phyloP scores from a whole-genome alignment of 2,888 invertebrate genomes.

The Latrodectus elegans region DNA sequence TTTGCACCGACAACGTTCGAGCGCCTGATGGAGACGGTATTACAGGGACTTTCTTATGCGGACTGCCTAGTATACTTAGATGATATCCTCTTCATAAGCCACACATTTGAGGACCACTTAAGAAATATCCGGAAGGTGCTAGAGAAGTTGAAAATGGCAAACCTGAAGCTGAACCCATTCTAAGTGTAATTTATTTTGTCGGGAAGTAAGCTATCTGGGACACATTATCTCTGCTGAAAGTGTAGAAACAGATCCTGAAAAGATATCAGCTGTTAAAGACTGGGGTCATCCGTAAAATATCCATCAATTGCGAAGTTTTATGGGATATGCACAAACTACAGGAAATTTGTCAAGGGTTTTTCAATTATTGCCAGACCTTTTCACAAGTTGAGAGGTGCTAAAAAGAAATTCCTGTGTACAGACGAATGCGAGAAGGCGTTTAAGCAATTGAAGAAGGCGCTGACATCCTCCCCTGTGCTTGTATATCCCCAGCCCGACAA shows the following conservation, averaged over 20 bases:
- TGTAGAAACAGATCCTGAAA: not conserved
- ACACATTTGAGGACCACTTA: not conserved
- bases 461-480: not conserved
- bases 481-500: not conserved
- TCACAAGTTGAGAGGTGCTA: not conserved
- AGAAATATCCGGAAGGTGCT: not conserved
- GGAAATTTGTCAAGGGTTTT: not conserved
- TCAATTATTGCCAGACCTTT: not conserved
- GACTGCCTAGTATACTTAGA: not conserved
- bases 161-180: not conserved
- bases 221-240: not conserved
- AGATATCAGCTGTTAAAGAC: not conserved
- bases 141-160: not conserved
- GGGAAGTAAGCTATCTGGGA: not conserved
- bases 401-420: not conserved
- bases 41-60: not conserved
- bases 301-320: not conserved
- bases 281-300: not conserved
- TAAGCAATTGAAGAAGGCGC: not conserved
- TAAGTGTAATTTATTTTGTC: not conserved
- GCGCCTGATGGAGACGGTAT: not conserved
- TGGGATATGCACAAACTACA: not conserved
- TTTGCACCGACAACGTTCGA: not conserved
- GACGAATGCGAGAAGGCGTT: not conserved
- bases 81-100: not conserved